Conservation (phyloP, 2,113 vertebrate species). For the Nicator chloris region DNA sequence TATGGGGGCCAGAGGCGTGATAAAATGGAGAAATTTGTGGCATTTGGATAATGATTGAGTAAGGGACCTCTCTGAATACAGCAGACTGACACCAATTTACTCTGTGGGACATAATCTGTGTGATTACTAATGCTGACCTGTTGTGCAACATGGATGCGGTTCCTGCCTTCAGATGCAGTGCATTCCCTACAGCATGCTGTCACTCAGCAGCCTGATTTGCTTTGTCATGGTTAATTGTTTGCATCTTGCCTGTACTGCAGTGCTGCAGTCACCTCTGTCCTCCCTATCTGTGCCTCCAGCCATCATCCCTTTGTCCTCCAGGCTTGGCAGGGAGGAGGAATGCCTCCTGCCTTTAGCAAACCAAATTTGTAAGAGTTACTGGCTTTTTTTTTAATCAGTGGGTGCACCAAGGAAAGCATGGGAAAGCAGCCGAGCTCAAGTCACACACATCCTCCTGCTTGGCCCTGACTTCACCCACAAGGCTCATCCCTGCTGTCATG, state of each 20-base stretch:
- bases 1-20: not conserved
- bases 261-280: not conserved
- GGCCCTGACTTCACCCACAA: not conserved
- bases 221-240: not conserved
- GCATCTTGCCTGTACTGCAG: not conserved
- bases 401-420: not conserved
- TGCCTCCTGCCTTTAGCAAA: not conserved
- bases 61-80: not conserved
- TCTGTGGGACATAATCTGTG: not conserved
- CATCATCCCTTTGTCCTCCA: not conserved
- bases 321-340: not conserved
- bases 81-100: not conserved
- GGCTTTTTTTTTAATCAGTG: not conserved
- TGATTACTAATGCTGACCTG: not conserved
- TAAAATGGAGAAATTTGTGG: not conserved
- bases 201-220: not conserved
- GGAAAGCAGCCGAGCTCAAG: not conserved
- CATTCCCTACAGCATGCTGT: fast-evolving
- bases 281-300: not conserved
- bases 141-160: not conserved
- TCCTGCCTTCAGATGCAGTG: not conserved
- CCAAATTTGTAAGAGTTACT: not conserved
- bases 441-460: not conserved
- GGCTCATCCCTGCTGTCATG: not conserved
- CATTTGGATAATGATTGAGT: not conserved